phyloP scores from a whole-genome alignment of 2,113 vertebrate species.

The Pachycephala philippinensis region DNA sequence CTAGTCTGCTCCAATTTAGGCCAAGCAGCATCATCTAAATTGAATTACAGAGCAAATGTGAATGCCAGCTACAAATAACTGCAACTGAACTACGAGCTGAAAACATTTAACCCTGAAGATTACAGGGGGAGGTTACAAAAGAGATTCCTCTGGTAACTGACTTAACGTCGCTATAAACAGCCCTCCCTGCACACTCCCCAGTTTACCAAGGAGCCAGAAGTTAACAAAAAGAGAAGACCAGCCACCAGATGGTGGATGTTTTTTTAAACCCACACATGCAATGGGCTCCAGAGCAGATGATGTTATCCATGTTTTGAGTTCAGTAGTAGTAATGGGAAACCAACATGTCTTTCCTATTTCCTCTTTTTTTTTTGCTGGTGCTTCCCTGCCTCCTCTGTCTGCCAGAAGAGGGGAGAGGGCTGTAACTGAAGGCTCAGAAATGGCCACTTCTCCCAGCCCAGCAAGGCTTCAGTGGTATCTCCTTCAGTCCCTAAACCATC shows the following conservation, averaged over 20 bases:
- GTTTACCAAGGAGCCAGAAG: background rate
- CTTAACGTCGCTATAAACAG: fast-evolving
- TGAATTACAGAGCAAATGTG: slow-evolving; percentile 41
- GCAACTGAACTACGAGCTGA: background rate
- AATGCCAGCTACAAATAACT: slow-evolving; percentile 29
- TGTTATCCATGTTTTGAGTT: background rate
- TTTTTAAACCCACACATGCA: background rate
- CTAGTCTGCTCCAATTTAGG: slow-evolving; percentile 43
- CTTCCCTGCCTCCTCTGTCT: background rate
- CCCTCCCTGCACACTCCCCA: background rate
- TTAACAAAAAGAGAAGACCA: background rate
- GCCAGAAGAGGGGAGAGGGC: background rate
- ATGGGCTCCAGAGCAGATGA: background rate
- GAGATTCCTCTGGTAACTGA: background rate
- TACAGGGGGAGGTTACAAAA: background rate
- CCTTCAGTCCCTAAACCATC: background rate
- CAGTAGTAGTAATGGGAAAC: background rate
- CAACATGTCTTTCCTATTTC: background rate
- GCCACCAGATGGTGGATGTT: background rate
- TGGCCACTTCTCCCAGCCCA: background rate
- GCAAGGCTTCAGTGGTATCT: background rate
- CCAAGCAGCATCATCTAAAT: slow-evolving; percentile 40
- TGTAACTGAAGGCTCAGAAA: background rate
- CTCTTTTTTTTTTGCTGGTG: background rate
- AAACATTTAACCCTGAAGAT: slow-evolving; percentile 26